These are phyloP conservation scores for Bombus balteatus DNA, from an alignment of 1,140 invertebrate species.

Conservation along the genomic window DNA sequence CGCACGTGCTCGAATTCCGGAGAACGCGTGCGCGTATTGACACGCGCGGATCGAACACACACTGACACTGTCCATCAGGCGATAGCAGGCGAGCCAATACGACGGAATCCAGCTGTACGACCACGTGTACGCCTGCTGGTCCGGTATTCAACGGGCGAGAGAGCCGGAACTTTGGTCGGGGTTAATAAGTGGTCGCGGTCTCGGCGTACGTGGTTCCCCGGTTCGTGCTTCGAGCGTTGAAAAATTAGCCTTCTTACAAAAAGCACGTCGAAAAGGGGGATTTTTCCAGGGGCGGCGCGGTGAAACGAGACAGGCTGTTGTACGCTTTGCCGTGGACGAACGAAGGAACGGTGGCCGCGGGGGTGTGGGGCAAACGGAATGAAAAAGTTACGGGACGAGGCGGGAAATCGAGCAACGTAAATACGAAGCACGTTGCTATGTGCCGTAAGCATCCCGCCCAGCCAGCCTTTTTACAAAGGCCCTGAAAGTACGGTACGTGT, in stretches of 20 bases:
- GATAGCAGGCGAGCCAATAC: conserved; percentile 53
- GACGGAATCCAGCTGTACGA: conserved; percentile 47
- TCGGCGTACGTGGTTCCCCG: conserved; percentile 32
- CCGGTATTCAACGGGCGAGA: background rate
- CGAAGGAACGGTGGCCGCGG: conserved; percentile 2
- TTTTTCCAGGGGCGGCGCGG: conserved; percentile 46
- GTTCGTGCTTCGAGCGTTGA: conserved; percentile 62
- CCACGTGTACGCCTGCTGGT: conserved; percentile 47
- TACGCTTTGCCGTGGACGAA: conserved; percentile 6
- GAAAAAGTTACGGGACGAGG: conserved; percentile 63
- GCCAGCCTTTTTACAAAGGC: conserved; percentile 78
- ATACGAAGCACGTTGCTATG: conserved; percentile 78
- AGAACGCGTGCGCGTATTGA: conserved; percentile 70
- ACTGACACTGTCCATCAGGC: conserved; percentile 61
- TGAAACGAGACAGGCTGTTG: conserved; percentile 41
- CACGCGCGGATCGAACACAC: conserved; percentile 67
- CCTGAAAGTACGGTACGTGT: conserved; percentile 76
- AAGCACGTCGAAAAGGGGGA: conserved; percentile 59
- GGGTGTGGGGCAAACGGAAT: conserved; percentile 50
- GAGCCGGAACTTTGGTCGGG: conserved; percentile 14
- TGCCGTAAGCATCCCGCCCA: conserved; percentile 75
- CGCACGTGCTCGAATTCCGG: conserved; percentile 59
- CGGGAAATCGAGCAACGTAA: conserved; percentile 78
- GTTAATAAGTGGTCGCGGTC: conserved; percentile 66
- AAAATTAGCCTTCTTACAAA: conserved; percentile 73